Conservation (phyloP, 2,797 vertebrate species). For the Dryobates pubescens region DNA sequence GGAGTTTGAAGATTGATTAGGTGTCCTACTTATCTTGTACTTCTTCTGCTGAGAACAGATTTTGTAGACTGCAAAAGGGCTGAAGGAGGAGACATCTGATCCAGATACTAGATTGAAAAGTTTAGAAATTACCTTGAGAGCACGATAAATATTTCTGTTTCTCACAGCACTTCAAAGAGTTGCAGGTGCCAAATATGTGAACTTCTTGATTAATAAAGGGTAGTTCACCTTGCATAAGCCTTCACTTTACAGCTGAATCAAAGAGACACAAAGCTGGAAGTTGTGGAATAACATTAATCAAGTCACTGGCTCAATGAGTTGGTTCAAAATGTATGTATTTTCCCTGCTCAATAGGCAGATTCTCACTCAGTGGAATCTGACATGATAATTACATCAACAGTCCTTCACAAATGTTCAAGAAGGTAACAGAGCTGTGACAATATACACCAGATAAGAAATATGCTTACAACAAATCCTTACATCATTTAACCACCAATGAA, state of each 20-base stretch:
- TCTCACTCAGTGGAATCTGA: background rate
- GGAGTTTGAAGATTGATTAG: conserved; percentile 56
- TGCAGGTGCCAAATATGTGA: background rate
- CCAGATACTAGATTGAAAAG: conserved; percentile 30
- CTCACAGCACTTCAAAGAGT: conserved; percentile 17
- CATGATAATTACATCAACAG: background rate
- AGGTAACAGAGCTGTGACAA: background rate
- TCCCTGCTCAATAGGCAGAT: background rate
- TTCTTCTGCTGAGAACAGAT: conserved; percentile 37
- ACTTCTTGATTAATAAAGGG: conserved; percentile 29
- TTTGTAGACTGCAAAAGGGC: background rate
- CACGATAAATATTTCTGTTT: conserved; percentile 46
- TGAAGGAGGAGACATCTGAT: background rate
- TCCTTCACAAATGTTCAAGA: background rate
- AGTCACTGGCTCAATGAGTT: background rate
- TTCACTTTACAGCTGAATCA: background rate
- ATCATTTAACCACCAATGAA: background rate
- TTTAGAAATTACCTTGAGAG: conserved; percentile 47
- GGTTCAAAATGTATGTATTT: background rate
- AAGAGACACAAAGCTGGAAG: background rate
- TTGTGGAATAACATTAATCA: background rate
- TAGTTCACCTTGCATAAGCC: background rate
- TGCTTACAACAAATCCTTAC: no score
- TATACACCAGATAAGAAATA: background rate
- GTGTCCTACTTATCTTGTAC: conserved; percentile 9